Base-by-base conservation (phyloP, 2,797 vertebrate species). In the Sciurus vulgaris region DNA sequence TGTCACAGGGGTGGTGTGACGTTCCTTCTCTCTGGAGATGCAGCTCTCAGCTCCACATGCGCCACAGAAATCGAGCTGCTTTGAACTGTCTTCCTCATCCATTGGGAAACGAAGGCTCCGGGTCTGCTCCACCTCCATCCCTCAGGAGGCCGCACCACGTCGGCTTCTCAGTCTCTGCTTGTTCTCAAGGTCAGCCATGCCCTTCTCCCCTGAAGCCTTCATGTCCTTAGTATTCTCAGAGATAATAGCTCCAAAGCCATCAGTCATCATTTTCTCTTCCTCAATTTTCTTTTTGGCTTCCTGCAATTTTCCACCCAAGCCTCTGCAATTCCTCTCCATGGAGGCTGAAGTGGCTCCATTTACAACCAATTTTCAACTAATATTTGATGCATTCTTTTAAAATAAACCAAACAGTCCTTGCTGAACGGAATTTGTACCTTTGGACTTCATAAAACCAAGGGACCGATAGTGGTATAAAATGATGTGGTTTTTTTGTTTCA, bases 271-370 rank as follows among this genome's bases (percentile, higher is more conserved):
- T 96, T 98, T 89, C 93, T 97, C 49, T 61, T 97, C 97, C 76
- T 98, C 95, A 97, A 96, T 98, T 98, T 98, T 98, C 94, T 93
- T 98, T 96, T 95, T 94, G 95, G 74, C 93, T 98, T 98, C 96
- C 97, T 98, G 97, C 97, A 98, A 97, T 98, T 98, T 97, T 96
- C 96, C 94, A 96, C 93, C 90, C 84, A 76, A 97, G 61, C 56
- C 81, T 79, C 76, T 86, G 82, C 47, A 65, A n/a, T 88, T 94
- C 93, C 88, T 97, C 94, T 92, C 96, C 67, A 24, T 51, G 74
- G 84, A 96, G 91, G 54, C 73, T 96, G 96, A 97, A 97, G 96
- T 97, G 96, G 94, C 69, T 94, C 96, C 96, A 96, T 98, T 98
- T 98, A 91, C 96, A 98, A 97, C 84, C 92, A 82, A 94, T 97